phyloP scores from a whole-genome alignment of 2,797 vertebrate genomes.

The Masticophis lateralis region DNA sequence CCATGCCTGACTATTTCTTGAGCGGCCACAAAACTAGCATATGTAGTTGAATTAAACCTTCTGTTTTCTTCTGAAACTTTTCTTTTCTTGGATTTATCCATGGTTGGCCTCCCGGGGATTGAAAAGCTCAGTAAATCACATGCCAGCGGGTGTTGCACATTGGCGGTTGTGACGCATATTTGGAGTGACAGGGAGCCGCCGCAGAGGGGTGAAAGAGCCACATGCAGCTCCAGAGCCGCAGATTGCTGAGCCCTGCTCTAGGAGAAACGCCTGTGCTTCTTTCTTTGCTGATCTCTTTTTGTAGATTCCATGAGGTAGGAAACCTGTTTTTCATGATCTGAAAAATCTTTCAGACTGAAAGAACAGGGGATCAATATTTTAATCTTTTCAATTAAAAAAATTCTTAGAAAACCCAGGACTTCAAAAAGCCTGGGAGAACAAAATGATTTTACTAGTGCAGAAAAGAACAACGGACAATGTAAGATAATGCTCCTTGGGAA shows the following conservation, averaged over 20 bases:
- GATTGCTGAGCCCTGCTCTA: not conserved
- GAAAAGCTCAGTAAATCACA: too few relatives aligned
- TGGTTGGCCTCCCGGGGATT: too few relatives aligned
- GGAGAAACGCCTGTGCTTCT: not conserved
- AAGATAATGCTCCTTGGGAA: not conserved
- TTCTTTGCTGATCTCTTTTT: not conserved
- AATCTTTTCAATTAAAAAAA: not conserved
- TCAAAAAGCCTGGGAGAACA: not conserved
- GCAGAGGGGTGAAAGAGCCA: too few relatives aligned
- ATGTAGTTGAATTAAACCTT: too few relatives aligned
- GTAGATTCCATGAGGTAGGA: not conserved
- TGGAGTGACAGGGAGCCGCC: too few relatives aligned
- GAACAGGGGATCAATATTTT: not conserved
- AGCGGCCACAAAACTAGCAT: too few relatives aligned
- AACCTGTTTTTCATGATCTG: not conserved
- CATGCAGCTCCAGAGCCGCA: too few relatives aligned
- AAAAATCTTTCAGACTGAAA: not conserved
- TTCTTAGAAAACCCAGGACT: not conserved
- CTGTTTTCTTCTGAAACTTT: too few relatives aligned
- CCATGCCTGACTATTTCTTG: too few relatives aligned
- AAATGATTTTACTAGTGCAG: not conserved
- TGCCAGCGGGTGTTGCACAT: too few relatives aligned
- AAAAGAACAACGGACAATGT: not conserved
- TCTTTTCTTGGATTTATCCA: too few relatives aligned
- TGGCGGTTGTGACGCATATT: too few relatives aligned